Percentiles rank a stretch among this genome's conserved stretches.
Evolutionary conservation across 64 coral and sea anemone species (phyloP).

Genomic region (Platygyra sinensis): DNA sequence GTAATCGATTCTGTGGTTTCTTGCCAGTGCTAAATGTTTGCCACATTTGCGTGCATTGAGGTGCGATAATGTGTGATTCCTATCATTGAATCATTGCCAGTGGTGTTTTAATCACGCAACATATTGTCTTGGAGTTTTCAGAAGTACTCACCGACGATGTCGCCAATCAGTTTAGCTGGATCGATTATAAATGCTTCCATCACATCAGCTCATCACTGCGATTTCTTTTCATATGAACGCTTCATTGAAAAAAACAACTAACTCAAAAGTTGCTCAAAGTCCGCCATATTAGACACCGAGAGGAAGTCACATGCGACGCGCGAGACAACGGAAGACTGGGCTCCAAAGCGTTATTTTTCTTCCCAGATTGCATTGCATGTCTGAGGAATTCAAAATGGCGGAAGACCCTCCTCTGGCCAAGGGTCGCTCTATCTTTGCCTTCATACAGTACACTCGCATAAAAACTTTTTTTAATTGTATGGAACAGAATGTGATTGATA

Average conservation of each 20-base stretch:
- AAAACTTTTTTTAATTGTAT: not conserved
- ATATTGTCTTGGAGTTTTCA: not conserved
- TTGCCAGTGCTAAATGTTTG: not conserved
- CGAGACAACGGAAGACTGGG: not conserved
- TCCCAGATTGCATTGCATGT: conserved; percentile 18
- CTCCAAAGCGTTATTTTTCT: conserved; percentile 13
- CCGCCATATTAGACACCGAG: not conserved
- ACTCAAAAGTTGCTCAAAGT: conserved; percentile 5
- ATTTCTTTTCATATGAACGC: not conserved
- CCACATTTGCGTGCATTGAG: not conserved
- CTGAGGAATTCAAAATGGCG: conserved; percentile 18
- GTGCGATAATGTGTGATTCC: not conserved
- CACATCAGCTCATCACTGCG: not conserved
- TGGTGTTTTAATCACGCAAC: not conserved
- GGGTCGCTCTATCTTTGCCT: too few species aligned
- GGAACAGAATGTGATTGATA: not conserved
- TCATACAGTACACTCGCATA: not conserved
- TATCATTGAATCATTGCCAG: not conserved
- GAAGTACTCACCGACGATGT: conserved; percentile 20
- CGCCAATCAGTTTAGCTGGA: conserved; percentile 36
- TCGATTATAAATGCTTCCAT: conserved; percentile 45
- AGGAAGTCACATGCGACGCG: not conserved
- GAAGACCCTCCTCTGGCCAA: too few species aligned
- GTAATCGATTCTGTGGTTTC: not conserved
- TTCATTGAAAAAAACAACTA: not conserved